Evolutionary conservation across 1,140 invertebrate genomes (phyloP).

Genomic region (Diorhabda elongata): DNA sequence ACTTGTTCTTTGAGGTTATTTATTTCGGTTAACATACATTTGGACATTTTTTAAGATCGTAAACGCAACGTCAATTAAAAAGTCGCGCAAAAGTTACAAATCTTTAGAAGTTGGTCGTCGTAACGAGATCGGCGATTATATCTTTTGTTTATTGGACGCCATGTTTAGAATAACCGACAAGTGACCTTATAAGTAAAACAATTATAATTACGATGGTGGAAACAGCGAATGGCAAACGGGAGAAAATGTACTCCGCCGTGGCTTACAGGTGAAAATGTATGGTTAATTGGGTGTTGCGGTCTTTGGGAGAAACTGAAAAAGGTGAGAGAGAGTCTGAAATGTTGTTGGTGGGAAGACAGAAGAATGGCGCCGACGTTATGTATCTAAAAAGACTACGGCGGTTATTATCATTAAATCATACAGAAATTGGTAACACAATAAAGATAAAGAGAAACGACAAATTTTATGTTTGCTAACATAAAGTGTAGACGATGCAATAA

Average conservation of each 20-base stretch:
- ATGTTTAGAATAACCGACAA: not conserved
- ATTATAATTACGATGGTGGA: not conserved
- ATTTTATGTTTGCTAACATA: too few relatives aligned
- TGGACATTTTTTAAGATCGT: not conserved
- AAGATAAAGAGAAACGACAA: too few relatives aligned
- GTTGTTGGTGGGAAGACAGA: not conserved
- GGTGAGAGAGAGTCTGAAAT: not conserved
- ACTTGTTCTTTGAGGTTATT: too few relatives aligned
- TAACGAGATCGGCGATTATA: slow-evolving; percentile 6
- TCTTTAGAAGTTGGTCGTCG: not conserved
- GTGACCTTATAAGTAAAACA: not conserved
- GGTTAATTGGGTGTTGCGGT: not conserved
- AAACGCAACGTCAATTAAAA: slow-evolving; percentile 6
- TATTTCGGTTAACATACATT: too few relatives aligned
- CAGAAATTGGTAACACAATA: too few relatives aligned
- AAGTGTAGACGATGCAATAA: too few relatives aligned
- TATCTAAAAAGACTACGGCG: too few relatives aligned
- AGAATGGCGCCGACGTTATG: not conserved
- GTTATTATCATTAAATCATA: too few relatives aligned
- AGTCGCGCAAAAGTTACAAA: slow-evolving; percentile 6
- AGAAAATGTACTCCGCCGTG: not conserved
- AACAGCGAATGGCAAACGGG: not conserved
- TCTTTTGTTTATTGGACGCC: slow-evolving; percentile 11
- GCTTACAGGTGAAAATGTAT: not conserved
- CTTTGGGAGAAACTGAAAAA: not conserved